Base-by-base conservation (phyloP, 1,140 invertebrate genomes). In the Coelopa frigida region DNA sequence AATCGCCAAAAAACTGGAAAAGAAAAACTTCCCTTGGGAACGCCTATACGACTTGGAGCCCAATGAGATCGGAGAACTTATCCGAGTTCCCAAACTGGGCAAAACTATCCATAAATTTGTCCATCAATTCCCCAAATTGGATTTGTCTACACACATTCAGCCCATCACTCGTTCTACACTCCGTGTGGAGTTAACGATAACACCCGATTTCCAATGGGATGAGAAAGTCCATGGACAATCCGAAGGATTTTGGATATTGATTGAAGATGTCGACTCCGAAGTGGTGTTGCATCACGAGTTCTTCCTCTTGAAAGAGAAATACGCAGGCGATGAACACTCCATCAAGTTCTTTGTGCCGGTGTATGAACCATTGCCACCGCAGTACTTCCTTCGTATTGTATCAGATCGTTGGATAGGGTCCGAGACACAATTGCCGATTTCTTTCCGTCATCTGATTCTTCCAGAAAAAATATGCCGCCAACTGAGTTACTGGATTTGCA, bases 131-230 rank as follows among this genome's bases (percentile, higher is more conserved):
- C 94, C 95, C 0, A 95, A 95, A 70, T 63, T 98, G 24, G 92
- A 96, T 59, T 71, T 99, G 1, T 85, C 91, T 0, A 95, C 93
- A 0, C 94, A 97, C 59, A 94, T 98, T 55, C 94, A 99, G 67
- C 97, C 97, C 1, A 95, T 99, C 35, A 99, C 96, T 0, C 73
- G 95, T 45, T 92, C 93, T 7, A 97, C 94, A 0, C 68, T 98
- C 0, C 75, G 90, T 45, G 92, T 99, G 2, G 95, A 99, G 70
- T 73, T 99, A 2, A 98, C 94, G 1, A 94, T 99, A n/a, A 96
- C 93, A 0, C 94, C 97, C 0, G 95, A 99, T 72, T 99, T 99
- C 71, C 89, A 97, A 60, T 99, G 97, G 96, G 95, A 99, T 56
- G 94, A 98, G 49, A 96, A 97, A 69, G 74, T 95, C 21, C 94